These are phyloP conservation scores for Tineola bisselliella DNA, from an alignment of 2,888 invertebrate genomes.

Conservation along the genomic window DNA sequence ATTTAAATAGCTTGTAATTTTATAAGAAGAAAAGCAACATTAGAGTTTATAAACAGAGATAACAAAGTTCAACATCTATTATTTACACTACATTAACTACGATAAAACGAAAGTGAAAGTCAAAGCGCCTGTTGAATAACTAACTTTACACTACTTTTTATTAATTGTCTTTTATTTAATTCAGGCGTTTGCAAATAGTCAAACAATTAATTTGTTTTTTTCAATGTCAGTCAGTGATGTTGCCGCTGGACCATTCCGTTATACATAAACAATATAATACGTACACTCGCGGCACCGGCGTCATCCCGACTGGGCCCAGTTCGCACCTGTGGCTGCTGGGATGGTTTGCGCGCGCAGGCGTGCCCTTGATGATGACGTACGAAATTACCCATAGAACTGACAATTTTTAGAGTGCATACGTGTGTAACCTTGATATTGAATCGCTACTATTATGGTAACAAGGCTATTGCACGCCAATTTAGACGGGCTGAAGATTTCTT, in stretches of 20 bases:
- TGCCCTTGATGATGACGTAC: constrained; percentile 61
- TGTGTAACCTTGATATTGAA: background rate
- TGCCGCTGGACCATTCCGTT: background rate
- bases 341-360: constrained; percentile 58
- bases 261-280: constrained; percentile 23
- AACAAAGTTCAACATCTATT: constrained; percentile 17
- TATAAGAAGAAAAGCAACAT: background rate
- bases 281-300: constrained; percentile 27
- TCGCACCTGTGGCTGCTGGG: constrained; percentile 63
- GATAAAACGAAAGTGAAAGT: constrained; percentile 18
- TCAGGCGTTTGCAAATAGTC: background rate
- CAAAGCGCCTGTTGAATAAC: constrained; percentile 51
- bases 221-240: constrained; percentile 34
- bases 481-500: too few species aligned
- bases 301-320: constrained; percentile 34
- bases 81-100: constrained; percentile 19
- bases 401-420: background rate
- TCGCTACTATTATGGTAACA: background rate
- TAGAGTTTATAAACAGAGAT: background rate
- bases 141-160: constrained; percentile 32
- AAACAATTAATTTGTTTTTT: constrained; percentile 19
- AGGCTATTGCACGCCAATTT: too few species aligned
- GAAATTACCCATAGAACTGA: constrained; percentile 20
- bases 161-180: constrained; percentile 22
- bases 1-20: background rate